phyloP scores from a whole-genome alignment of 2,113 vertebrate species.

The Triplophysa dalaica region DNA sequence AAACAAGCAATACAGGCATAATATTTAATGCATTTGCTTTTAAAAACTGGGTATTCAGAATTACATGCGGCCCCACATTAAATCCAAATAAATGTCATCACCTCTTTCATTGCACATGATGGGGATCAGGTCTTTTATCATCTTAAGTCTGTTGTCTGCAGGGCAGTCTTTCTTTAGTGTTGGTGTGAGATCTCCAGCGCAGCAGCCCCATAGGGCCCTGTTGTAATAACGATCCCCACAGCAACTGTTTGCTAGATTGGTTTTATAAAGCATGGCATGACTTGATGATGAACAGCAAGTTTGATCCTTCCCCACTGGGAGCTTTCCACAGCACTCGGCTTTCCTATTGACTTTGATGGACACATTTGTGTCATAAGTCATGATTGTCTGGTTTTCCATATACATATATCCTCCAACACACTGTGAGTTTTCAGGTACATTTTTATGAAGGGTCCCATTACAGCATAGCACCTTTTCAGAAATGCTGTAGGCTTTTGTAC shows the following conservation, averaged over 20 bases:
- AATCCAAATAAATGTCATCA: background rate
- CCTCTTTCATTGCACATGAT: conserved; percentile 15
- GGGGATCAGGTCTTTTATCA: conserved; percentile 6
- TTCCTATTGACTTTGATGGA: background rate
- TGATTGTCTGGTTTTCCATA: background rate
- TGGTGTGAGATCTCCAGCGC: conserved; percentile 29
- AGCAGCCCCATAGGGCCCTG: conserved; percentile 38
- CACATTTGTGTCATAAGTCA: conserved; percentile 20
- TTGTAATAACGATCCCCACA: conserved; percentile 45
- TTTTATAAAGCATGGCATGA: background rate
- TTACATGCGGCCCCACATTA: background rate
- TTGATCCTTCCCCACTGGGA: background rate
- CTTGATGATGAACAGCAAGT: conserved; percentile 38
- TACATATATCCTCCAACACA: conserved; percentile 1
- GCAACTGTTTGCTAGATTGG: background rate
- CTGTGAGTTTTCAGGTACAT: background rate
- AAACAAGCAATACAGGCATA: conserved; percentile 21
- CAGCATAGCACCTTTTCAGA: conserved; percentile 25
- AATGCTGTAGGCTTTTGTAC: background rate
- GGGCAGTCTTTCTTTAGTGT: background rate
- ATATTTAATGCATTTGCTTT: background rate
- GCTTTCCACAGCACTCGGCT: conserved; percentile 39
- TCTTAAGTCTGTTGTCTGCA: background rate
- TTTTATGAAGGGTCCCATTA: background rate
- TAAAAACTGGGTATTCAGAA: background rate